Evolutionary conservation across 2,888 invertebrate species (phyloP), one percentile per base, ranked within the genome.

Genomic region (Watsonalla cultraria): DNA sequence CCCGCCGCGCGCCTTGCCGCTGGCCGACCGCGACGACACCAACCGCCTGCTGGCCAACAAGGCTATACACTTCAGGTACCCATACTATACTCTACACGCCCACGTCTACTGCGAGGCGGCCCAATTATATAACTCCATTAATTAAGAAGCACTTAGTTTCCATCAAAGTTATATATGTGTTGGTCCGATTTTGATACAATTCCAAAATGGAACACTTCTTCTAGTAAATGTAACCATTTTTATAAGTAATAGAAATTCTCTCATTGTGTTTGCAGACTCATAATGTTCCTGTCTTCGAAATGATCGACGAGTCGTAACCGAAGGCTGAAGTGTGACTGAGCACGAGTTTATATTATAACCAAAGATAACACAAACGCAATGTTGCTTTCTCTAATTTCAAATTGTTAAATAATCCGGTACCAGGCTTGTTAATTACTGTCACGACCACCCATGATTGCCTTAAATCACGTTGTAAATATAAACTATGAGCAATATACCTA

Each of bases 41-140:
- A 98, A 98, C 92, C 94, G 97, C 66, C 93, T 98, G 78, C 92
- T 98, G 67, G 95, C 97, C 70, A 95, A 95, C 67, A 97, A 97
- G 91, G 96, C 96, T 64, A 97, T 98, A 68, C 97, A 96, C 92
- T 95, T 97, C 90, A 93, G 96, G 96, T 96, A 78, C 64, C 69
- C 7, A 35, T 53, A 14, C 13, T 47, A 48, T 52, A n/a, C n/a
- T 47, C 7, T 11, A 39, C 39, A 35, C 39, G 0, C 39, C 7
- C 39, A 39, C 39, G 0, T 11, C 39, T n/a, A n/a, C n/a, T n/a
- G n/a, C n/a, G n/a, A n/a, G n/a, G n/a, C n/a, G n/a, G n/a, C n/a
- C n/a, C n/a, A n/a, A n/a, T n/a, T n/a, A n/a, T n/a, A n/a, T n/a
- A n/a, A n/a, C n/a, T n/a, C n/a, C n/a, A n/a, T n/a, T n/a, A n/a